Conservation (phyloP, 2,113 vertebrate species). For the Tachysurus vachellii region DNA sequence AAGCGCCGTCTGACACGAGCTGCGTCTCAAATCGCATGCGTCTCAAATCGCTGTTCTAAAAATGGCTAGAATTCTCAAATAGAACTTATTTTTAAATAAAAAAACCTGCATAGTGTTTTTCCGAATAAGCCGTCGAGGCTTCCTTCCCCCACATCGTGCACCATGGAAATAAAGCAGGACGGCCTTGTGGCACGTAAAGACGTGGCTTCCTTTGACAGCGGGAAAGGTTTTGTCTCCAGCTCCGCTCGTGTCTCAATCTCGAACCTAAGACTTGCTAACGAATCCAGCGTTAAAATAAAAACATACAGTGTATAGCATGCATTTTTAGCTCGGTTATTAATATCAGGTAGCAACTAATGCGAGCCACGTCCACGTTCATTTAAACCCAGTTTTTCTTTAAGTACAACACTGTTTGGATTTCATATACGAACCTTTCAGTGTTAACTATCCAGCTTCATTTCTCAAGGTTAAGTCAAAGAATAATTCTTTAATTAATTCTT, state of each 20-base stretch:
- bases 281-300: neutral
- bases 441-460: neutral
- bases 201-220: neutral
- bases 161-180: neutral
- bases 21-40: constrained; percentile 3
- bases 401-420: neutral
- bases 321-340: neutral
- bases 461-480: neutral
- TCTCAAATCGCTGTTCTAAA: constrained; percentile 1
- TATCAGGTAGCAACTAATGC: neutral
- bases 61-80: neutral
- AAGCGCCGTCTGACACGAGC: neutral
- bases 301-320: neutral
- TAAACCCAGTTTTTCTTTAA: neutral
- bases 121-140: neutral
- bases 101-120: neutral
- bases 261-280: neutral
- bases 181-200: neutral
- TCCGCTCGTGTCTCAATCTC: neutral
- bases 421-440: neutral
- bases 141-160: neutral
- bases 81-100: too few species aligned
- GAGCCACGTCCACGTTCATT: neutral
- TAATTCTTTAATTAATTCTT: neutral
- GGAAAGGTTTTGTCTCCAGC: neutral